Conservation (phyloP, 2,113 vertebrate genomes). For the Arothron firmamentum region DNA sequence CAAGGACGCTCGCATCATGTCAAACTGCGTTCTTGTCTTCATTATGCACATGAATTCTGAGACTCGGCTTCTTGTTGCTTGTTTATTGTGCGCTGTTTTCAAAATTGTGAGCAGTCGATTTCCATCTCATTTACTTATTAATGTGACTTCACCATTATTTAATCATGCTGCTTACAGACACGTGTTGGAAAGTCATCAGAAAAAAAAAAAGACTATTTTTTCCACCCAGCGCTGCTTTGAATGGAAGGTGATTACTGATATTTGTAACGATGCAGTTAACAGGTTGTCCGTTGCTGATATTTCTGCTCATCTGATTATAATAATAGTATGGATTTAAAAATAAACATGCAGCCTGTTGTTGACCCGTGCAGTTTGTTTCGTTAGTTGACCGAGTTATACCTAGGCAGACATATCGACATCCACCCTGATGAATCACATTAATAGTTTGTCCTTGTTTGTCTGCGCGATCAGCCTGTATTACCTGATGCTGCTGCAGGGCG, state of each 20-base stretch:
- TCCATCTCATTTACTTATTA: slow-evolving; percentile 79
- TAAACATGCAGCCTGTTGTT: slow-evolving; percentile 18
- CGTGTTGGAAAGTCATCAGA: slow-evolving; percentile 71
- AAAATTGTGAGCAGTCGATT: slow-evolving; percentile 67
- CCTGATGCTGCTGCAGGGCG: background rate
- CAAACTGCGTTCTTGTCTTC: slow-evolving; percentile 18
- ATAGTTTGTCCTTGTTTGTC: background rate
- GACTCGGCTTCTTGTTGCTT: slow-evolving; percentile 50
- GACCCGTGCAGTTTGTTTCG: slow-evolving; percentile 1
- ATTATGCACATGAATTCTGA: slow-evolving; percentile 65
- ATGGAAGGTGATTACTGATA: background rate
- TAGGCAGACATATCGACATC: background rate
- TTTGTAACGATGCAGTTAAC: too few species aligned
- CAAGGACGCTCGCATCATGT: slow-evolving; percentile 5
- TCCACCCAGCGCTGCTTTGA: slow-evolving; percentile 50
- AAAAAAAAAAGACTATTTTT: slow-evolving; percentile 66
- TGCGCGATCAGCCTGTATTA: background rate
- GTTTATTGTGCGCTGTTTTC: slow-evolving; percentile 67
- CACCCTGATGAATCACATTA: background rate
- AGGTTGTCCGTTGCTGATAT: too few species aligned
- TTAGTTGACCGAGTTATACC: slow-evolving; percentile 16
- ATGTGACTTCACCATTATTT: slow-evolving; percentile 77
- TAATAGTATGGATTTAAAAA: slow-evolving; percentile 3
- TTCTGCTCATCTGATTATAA: slow-evolving; percentile 13
- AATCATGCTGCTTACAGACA: slow-evolving; percentile 75